Percentiles rank a stretch among this genome's conserved stretches.
Evolutionary conservation across 2,113 vertebrate species (phyloP).

Genomic region (Otis tarda): DNA sequence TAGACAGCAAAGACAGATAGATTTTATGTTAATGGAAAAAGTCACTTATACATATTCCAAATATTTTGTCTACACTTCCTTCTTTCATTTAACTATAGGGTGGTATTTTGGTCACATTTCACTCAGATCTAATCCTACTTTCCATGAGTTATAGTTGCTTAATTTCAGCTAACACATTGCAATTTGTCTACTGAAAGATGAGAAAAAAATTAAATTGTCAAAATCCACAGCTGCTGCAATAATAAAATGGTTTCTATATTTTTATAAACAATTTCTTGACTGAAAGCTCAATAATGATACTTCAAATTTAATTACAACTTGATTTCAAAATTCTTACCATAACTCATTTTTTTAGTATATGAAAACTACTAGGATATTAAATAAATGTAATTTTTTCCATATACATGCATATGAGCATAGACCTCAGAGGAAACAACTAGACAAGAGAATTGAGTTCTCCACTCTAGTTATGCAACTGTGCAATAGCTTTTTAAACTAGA

Average conservation of each 20-base stretch:
- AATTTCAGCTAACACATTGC: background rate
- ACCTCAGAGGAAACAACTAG: background rate
- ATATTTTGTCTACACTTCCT: background rate
- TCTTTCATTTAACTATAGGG: background rate
- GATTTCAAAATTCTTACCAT: background rate
- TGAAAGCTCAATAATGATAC: background rate
- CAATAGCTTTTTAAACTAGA: background rate
- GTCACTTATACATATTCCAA: background rate
- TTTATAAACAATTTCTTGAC: background rate
- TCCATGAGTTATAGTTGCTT: background rate
- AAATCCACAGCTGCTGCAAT: background rate
- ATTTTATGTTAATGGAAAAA: background rate
- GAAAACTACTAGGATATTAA: background rate
- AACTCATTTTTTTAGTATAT: background rate
- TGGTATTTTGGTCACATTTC: background rate
- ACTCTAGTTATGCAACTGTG: background rate
- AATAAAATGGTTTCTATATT: background rate
- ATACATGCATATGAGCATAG: background rate
- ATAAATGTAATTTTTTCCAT: background rate
- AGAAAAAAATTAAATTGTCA: background rate
- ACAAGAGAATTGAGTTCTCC: background rate
- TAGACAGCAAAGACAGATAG: background rate
- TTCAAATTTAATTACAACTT: background rate
- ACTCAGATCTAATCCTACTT: background rate
- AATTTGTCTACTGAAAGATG: background rate